These are phyloP conservation scores for Conus canariensis DNA, from an alignment of 2,888 invertebrate species.

Conservation along the genomic window DNA sequence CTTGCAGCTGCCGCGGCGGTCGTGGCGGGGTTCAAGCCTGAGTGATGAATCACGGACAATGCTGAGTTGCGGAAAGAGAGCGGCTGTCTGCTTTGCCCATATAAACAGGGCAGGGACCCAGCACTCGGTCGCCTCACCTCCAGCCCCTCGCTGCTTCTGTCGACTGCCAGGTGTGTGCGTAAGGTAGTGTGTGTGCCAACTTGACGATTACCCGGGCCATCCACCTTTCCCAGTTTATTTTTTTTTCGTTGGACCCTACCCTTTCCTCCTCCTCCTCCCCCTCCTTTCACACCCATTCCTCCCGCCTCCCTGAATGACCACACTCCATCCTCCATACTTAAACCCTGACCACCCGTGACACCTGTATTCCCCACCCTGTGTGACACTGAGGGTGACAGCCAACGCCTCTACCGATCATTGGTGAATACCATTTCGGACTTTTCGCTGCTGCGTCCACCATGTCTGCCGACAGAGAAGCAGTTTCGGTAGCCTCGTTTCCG, in stretches of 20 bases:
- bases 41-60: slow-evolving; percentile 21
- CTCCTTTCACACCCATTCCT: neutral
- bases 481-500: too few species aligned
- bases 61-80: neutral
- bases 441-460: slow-evolving; percentile 44
- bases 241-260: slow-evolving; percentile 21
- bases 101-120: neutral
- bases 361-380: neutral
- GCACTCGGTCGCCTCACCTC: neutral
- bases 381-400: neutral
- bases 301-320: slow-evolving; percentile 14
- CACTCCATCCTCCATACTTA: neutral
- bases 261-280: neutral
- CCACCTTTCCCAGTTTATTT: neutral
- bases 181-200: slow-evolving; percentile 1
- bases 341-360: neutral
- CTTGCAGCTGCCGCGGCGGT: neutral
- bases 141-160: neutral
- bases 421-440: neutral
- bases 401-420: neutral
- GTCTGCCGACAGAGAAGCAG: slow-evolving; percentile 41
- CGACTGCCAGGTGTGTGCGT: slow-evolving; percentile 22
- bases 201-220: slow-evolving; percentile 6
- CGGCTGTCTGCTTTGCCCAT: slow-evolving; percentile 5
- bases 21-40: neutral